Evolutionary conservation across 2,888 invertebrate genomes (phyloP).

Genomic region (Bembecia ichneumoniformis): DNA sequence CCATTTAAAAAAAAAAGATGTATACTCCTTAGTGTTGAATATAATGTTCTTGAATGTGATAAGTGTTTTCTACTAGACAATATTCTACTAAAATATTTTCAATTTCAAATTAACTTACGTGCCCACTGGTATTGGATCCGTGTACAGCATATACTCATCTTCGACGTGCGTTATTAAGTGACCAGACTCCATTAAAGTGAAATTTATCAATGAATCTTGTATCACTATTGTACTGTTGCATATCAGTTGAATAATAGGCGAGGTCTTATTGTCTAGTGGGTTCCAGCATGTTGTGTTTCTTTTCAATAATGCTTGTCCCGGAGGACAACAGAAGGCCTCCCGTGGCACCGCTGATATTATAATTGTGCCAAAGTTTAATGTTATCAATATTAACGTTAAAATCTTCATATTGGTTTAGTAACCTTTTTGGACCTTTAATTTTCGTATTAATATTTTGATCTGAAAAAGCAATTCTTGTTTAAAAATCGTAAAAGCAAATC

Average conservation of each 20-base stretch:
- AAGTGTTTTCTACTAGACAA: too few species aligned
- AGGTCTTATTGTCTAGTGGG: not conserved
- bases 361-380: not conserved
- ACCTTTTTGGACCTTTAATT: too few species aligned
- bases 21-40: too few species aligned
- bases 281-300: not conserved
- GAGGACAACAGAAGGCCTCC: not conserved
- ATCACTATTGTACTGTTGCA: not conserved
- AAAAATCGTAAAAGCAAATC: too few species aligned
- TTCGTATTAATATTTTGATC: too few species aligned
- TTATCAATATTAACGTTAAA: not conserved
- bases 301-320: not conserved
- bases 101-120: not conserved
- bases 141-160: not conserved
- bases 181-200: not conserved
- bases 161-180: not conserved
- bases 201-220: not conserved
- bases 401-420: too few species aligned
- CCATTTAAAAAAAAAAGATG: too few species aligned
- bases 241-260: not conserved
- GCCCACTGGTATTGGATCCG: not conserved
- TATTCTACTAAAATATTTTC: too few species aligned
- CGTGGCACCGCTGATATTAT: not conserved
- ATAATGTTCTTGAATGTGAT: too few species aligned
- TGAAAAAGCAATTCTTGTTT: too few species aligned